Evolutionary conservation across 2,888 invertebrate species (phyloP), one percentile per base, ranked within the genome.

Genomic region (Hemistola chrysoprasaria): DNA sequence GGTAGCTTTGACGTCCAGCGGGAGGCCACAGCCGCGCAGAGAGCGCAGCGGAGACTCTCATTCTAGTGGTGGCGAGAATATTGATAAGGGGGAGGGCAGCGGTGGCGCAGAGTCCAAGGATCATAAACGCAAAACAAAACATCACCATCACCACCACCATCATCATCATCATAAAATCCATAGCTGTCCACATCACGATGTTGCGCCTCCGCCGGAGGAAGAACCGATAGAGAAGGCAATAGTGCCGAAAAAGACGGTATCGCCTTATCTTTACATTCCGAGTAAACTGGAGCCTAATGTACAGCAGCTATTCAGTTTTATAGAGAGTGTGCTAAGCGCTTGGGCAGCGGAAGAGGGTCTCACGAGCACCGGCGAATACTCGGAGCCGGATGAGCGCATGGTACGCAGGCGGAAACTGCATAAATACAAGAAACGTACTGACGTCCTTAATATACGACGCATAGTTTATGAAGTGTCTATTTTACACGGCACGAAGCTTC

Each of bases 251-350:
- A 86, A 87, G 71, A 80, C 85, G 44, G 82, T 90, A 26, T 90
- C 90, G 59, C 88, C 89, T 60, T 90, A 88, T 69, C 77, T 89
- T 43, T 87, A 72, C 56, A 88, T 90, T 65, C 88, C 84, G 57
- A 86, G 87, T 77, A 79, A 91, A 78, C 82, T 93, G 90, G 93
- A 94, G 75, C 93, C 94, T 35, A 94, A 94, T 77, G 94, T 95
- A 31, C 94, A 95, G 78, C 93, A 94, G 81, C 86, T 95, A 62
- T 95, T 95, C 79, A 94, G 94, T 79, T 95, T 95, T 69, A 94
- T 95, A 57, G 95, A 95, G 75, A 92, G 93, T 55, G 95, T 95
- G 36, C 78, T 95, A 50, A 94, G 94, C 71, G 93, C 94, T 31
- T 94, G 95, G 94, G 93, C 94, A 11, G 93, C 93, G 43, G 92